Evolutionary conservation across 2,888 invertebrate species (phyloP), one percentile per base, ranked within the genome.

Genomic region (Leucophenga montana): DNA sequence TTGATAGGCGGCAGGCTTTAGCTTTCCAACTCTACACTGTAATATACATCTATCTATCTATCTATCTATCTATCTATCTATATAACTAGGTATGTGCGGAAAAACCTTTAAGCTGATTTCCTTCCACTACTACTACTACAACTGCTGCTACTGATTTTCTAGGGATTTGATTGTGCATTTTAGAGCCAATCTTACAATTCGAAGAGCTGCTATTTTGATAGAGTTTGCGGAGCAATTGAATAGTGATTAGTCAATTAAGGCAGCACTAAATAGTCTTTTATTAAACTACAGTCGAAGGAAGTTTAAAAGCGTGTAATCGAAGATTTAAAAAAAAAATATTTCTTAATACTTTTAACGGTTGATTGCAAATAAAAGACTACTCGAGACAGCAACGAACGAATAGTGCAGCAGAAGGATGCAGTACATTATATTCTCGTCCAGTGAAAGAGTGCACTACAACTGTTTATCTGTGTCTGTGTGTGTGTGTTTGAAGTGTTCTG

Each of bases 341-440:
- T n/a, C n/a, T 76, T 76, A 78, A 81, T 79, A 80, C 81, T 79
- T 77, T 83, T 79, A 76, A 81, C 73, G 72, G 81, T 84, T 80
- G 74, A 77, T 69, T 69, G 75, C 81, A 39, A 39, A 11, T 39
- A 39, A 39, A 11, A 39, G 1, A 76, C 62, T 64, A 46, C 18
- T 11, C 33, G 44, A 18, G 44, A 8, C 61, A 44, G 16, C 16
- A n/a, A 16, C 44, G 9, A 1, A 6, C 20, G 0, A 9, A n/a
- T 18, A 16, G 2, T 14, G 46, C 46, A 46, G 22, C 22, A 18
- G 3, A 22, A 27, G 27, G 27, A 27, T 27, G 54, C 20, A 18
- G n/a, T 54, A 5, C 16, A 11, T 8, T n/a, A n/a, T n/a, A n/a
- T n/a, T n/a, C n/a, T n/a, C 20, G 16, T 54, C 18, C 54, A n/a